A percentile compares a stretch with the other conserved stretches of the same genome.
Evolutionary conservation across 2,888 invertebrate species (phyloP).

Genomic region (Epirrhoe alternata): DNA sequence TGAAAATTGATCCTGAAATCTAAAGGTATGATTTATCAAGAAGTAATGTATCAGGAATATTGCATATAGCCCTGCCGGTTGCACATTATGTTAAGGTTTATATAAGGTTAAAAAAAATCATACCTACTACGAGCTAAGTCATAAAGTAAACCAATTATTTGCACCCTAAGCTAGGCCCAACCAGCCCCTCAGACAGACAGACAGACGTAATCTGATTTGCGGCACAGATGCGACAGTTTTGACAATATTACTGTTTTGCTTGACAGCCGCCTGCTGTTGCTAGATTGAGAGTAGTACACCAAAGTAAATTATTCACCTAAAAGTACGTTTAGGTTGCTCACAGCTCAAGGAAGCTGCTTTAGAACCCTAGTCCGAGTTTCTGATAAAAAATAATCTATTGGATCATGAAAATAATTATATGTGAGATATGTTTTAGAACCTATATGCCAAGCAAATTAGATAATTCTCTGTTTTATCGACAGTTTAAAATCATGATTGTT

Average conservation of each 20-base stretch:
- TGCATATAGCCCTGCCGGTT: too few species aligned
- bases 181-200: slow-evolving; percentile 48
- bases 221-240: slow-evolving; percentile 52
- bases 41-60: neutral
- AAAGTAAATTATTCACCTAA: slow-evolving; percentile 12
- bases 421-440: too few species aligned
- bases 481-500: too few species aligned
- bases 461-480: too few species aligned
- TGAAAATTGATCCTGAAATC: too few species aligned
- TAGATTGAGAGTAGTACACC: slow-evolving; percentile 10
- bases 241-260: slow-evolving; percentile 47
- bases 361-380: too few species aligned
- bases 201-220: slow-evolving; percentile 62
- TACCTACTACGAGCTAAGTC: neutral
- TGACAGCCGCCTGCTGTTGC: slow-evolving; percentile 31
- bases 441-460: too few species aligned
- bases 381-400: too few species aligned
- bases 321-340: neutral
- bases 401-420: too few species aligned
- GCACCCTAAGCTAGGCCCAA: slow-evolving; percentile 7
- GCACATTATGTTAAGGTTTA: neutral
- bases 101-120: neutral
- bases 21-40: too few species aligned
- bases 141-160: slow-evolving; percentile 5
- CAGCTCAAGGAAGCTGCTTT: too few species aligned